These are phyloP conservation scores for Lineus longissimus DNA, from an alignment of 1,140 invertebrate genomes.

Conservation along the genomic window DNA sequence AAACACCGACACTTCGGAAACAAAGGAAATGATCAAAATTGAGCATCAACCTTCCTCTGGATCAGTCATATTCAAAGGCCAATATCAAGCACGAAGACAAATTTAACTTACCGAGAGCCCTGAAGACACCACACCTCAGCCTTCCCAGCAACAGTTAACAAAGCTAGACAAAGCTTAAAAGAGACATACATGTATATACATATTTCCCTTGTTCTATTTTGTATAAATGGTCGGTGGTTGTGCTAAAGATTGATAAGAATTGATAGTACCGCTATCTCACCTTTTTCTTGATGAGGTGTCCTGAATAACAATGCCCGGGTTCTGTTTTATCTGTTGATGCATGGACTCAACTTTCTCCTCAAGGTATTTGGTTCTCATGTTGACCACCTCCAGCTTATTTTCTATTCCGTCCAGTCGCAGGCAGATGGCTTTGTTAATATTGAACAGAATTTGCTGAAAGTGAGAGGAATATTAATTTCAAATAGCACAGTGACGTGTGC, in stretches of 20 bases:
- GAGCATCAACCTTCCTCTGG: too few relatives aligned
- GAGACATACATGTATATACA: too few relatives aligned
- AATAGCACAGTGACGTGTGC: neutral
- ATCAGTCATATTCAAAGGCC: too few relatives aligned
- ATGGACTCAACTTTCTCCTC: constrained; percentile 49
- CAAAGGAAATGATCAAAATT: too few relatives aligned
- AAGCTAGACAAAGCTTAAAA: too few relatives aligned
- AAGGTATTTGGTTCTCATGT: constrained; percentile 31
- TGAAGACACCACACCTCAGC: too few relatives aligned
- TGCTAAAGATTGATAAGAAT: too few relatives aligned
- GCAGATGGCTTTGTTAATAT: constrained; percentile 52
- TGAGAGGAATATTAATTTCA: constrained; percentile 11
- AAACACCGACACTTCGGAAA: neutral
- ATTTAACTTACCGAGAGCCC: too few relatives aligned
- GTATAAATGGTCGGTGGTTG: too few relatives aligned
- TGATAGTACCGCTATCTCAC: neutral
- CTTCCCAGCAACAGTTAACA: too few relatives aligned
- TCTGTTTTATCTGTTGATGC: neutral
- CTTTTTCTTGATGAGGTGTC: constrained; percentile 9
- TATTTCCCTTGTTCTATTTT: too few relatives aligned
- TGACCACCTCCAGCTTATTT: constrained; percentile 39
- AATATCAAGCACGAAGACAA: too few relatives aligned
- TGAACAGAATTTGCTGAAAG: constrained; percentile 50
- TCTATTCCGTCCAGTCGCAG: constrained; percentile 50
- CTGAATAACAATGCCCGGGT: neutral